Base-by-base conservation (phyloP, 2,888 invertebrate genomes). In the Cybosia mesomella region DNA sequence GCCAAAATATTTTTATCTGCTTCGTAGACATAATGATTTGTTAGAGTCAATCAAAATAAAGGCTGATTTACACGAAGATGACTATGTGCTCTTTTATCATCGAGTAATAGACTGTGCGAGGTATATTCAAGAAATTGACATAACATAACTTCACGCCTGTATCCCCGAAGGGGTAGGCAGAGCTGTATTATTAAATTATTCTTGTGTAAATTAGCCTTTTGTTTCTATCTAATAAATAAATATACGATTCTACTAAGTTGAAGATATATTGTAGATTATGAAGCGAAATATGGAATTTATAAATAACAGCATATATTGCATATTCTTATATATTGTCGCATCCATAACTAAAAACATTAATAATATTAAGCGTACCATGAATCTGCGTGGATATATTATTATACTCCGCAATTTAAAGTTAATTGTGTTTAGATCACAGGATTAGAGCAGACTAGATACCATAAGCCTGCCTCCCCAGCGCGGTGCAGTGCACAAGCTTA, bases 201-300 rank as follows among this genome's bases (percentile, higher is more conserved):
- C 18, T 59, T 60, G 8, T 36, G 36, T 59, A 58, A 58, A 58
- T 34, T 7, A 13, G 21, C 34, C 21, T 58, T 58, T n/a, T 34
- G 34, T 58, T n/a, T 34, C 11, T 28, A 70, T 66, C 63, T 67
- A 62, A 8, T 69, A 60, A 62, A 8, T 69, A 60, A 63, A 28
- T 65, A 68, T 70, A 72, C n/a, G 64, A 63, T 69, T 67, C 32
- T 66, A 68, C 63, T 73, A 24, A 36, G n/a, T 66, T 64, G 49
- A 58, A 65, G 63, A 76, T 59, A 60, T 36, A 36, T 69, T 67
- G 28, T 28, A 54, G 36, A 59, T n/a, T 69, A 68, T 61, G 22
- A 63, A 67, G 21, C 28, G 54, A 39, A 59, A 21, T 71, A 66
- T 63, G 22, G 60, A 66, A 58, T 64, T 55, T 66, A 39, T 60